Evolutionary conservation across 1,140 invertebrate species (phyloP).

Genomic region (Lucilia sericata): DNA sequence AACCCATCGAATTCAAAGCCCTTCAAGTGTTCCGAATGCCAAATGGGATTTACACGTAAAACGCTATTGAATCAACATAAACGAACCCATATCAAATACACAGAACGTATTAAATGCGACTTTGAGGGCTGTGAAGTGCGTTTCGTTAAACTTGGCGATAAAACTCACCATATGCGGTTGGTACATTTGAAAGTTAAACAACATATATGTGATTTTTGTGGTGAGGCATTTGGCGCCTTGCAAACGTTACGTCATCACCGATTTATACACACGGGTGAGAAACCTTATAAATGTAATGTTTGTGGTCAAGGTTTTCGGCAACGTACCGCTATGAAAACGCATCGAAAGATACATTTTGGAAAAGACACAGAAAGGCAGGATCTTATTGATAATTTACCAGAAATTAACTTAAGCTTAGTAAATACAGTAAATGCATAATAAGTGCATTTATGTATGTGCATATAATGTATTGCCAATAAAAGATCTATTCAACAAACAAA

Average conservation of each 20-base stretch:
- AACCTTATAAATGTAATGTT: slow-evolving; percentile 32
- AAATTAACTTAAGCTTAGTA: slow-evolving; percentile 14
- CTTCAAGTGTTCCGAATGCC: slow-evolving; percentile 13
- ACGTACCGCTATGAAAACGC: slow-evolving; percentile 34
- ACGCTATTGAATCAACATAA: neutral
- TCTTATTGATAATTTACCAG: neutral
- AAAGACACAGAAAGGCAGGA: neutral
- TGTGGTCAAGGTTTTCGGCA: slow-evolving; percentile 36
- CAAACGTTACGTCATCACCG: slow-evolving; percentile 31
- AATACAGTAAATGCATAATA: neutral
- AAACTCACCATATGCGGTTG: slow-evolving; percentile 25
- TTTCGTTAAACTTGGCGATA: slow-evolving; percentile 18
- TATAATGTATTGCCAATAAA: too few species aligned
- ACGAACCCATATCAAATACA: slow-evolving; percentile 3
- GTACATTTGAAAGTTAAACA: slow-evolving; percentile 35
- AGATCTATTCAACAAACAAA: too few species aligned
- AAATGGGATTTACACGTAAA: slow-evolving; percentile 23
- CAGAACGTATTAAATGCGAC: slow-evolving; percentile 31
- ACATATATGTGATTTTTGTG: slow-evolving; percentile 28
- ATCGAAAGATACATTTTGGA: slow-evolving; percentile 25
- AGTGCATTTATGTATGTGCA: too few species aligned
- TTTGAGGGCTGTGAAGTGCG: slow-evolving; percentile 31
- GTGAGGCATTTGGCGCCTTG: slow-evolving; percentile 28
- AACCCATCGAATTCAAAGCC: slow-evolving; percentile 14
- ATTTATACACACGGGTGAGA: slow-evolving; percentile 38